Percentiles rank a stretch among this genome's conserved stretches.
Evolutionary conservation across 2,113 vertebrate genomes (phyloP).

Genomic region (Periophthalmodon schlosseri): DNA sequence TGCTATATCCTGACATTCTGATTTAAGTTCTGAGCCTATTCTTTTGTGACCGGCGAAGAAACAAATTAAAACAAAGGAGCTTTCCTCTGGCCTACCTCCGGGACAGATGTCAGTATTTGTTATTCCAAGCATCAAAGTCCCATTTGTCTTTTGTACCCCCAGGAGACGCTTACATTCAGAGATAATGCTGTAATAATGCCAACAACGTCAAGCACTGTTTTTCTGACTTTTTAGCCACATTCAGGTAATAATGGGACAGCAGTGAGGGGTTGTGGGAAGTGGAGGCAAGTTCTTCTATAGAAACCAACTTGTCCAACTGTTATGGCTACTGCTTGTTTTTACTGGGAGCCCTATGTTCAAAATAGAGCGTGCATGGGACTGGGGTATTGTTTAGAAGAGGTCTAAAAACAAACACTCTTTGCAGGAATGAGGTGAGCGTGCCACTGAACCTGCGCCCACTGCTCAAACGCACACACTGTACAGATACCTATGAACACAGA

Average conservation of each 20-base stretch:
- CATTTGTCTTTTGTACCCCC: slow-evolving; percentile 65
- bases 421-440: slow-evolving; percentile 52
- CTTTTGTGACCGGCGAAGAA: slow-evolving; percentile 50
- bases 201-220: slow-evolving; percentile 67
- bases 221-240: slow-evolving; percentile 71
- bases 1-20: slow-evolving; percentile 25
- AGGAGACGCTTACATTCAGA: slow-evolving; percentile 50
- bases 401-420: slow-evolving; percentile 75
- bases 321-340: slow-evolving; percentile 75
- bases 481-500: slow-evolving; percentile 25
- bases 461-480: slow-evolving; percentile 40
- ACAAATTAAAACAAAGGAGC: slow-evolving; percentile 67
- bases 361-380: slow-evolving; percentile 44
- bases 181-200: slow-evolving; percentile 67
- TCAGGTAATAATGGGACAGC: slow-evolving; percentile 64
- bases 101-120: slow-evolving; percentile 73
- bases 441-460: slow-evolving; percentile 45
- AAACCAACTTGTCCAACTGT: slow-evolving; percentile 62
- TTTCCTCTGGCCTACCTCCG: slow-evolving; percentile 50
- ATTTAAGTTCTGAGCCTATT: slow-evolving; percentile 42
- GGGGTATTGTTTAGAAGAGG: slow-evolving; percentile 62
- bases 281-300: slow-evolving; percentile 63
- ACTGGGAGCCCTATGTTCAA: slow-evolving; percentile 58
- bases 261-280: slow-evolving; percentile 63
- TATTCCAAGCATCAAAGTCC: slow-evolving; percentile 76